These are phyloP conservation scores for Pseudomyrmex cubaensis DNA, from an alignment of 1,140 invertebrate species.

Conservation along the genomic window DNA sequence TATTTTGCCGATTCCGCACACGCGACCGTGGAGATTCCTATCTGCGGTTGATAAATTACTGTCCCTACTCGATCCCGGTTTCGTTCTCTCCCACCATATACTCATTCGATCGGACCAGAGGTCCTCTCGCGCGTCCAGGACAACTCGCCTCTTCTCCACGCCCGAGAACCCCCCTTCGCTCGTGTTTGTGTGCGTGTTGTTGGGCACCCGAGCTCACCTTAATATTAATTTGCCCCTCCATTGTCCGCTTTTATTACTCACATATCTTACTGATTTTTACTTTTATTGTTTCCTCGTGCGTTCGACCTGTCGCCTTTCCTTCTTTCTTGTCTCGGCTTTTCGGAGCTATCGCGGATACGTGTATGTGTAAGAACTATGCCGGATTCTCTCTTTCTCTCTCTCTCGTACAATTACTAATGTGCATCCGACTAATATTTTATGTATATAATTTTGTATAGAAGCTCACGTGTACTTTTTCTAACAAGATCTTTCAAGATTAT, in stretches of 20 bases:
- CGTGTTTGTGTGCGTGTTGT: background rate
- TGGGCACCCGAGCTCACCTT: conserved; percentile 72
- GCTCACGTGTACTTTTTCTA: conserved; percentile 11
- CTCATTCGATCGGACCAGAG: conserved; percentile 21
- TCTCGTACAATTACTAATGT: background rate
- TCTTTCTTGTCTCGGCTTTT: conserved; percentile 30
- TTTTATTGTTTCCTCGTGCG: conserved; percentile 58
- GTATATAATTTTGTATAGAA: conserved; percentile 28
- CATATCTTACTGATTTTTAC: conserved; percentile 81
- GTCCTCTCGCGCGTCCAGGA: conserved; percentile 24
- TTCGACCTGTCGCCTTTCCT: conserved; percentile 48
- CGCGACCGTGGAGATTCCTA: conserved; percentile 84
- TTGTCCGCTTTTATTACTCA: conserved; percentile 84
- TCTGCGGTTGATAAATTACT: conserved; percentile 84
- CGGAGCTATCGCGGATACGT: conserved; percentile 16
- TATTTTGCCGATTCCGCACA: conserved; percentile 79
- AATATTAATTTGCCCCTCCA: conserved; percentile 84
- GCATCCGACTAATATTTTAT: background rate
- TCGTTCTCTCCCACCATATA: conserved; percentile 50
- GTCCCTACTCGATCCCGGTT: conserved; percentile 79
- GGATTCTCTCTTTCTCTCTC: background rate
- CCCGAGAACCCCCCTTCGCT: conserved; percentile 49
- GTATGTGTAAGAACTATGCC: background rate
- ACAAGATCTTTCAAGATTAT: conserved; percentile 2
- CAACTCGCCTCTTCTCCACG: conserved; percentile 52